A percentile compares a stretch with the other conserved stretches of the same genome.
phyloP scores from a whole-genome alignment of 2,888 invertebrate species.

The Monochamus alternatus region DNA sequence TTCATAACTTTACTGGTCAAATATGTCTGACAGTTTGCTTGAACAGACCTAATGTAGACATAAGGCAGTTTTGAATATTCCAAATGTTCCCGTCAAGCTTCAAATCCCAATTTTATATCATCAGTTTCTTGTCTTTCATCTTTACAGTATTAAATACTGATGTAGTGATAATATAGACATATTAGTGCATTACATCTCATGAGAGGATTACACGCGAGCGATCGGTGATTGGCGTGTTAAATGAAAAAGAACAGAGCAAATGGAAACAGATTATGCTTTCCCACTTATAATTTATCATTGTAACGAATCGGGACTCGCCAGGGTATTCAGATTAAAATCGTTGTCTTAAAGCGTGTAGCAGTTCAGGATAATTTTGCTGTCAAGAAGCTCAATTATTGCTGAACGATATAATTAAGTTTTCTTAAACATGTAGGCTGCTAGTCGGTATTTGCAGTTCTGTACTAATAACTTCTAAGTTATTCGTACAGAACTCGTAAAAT shows the following conservation, averaged over 20 bases:
- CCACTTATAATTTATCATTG: slow-evolving; percentile 53
- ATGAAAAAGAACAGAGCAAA: slow-evolving; percentile 30
- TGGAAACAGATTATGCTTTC: slow-evolving; percentile 49
- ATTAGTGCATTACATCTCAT: background rate
- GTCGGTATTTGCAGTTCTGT: slow-evolving; percentile 19
- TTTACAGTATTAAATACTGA: too few species aligned
- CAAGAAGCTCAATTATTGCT: slow-evolving; percentile 15
- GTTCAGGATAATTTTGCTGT: slow-evolving; percentile 27
- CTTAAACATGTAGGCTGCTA: slow-evolving; percentile 8
- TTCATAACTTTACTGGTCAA: too few species aligned
- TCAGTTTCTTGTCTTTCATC: too few species aligned
- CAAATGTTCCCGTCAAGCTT: too few species aligned
- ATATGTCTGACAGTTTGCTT: too few species aligned
- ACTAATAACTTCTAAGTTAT: background rate
- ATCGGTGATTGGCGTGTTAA: slow-evolving; percentile 34
- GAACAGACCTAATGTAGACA: too few species aligned
- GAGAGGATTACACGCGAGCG: slow-evolving; percentile 29
- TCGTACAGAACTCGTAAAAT: background rate
- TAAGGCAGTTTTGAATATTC: too few species aligned
- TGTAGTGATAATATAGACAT: too few species aligned
- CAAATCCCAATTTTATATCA: too few species aligned
- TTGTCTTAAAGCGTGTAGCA: slow-evolving; percentile 52
- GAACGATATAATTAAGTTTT: slow-evolving; percentile 26
- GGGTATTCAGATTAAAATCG: slow-evolving; percentile 57
- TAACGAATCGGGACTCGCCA: slow-evolving; percentile 49